Evolutionary conservation across 2,113 vertebrate species (phyloP).

Genomic region (Drymodes brunneopygia): DNA sequence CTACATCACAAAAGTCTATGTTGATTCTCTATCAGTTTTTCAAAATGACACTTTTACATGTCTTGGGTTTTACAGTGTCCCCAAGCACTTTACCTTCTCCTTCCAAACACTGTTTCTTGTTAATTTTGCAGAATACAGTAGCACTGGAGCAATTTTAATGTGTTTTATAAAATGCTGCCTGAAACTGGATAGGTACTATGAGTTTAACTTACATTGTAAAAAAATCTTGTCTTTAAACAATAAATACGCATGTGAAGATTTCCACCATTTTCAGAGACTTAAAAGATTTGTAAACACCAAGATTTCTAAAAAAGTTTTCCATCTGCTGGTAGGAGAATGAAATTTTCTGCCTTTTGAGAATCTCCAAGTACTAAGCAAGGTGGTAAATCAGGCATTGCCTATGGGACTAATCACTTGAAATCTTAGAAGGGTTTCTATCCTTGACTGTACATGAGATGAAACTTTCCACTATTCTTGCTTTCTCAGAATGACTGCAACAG

Average conservation of each 20-base stretch:
- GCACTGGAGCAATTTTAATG: not conserved
- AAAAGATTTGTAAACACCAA: not conserved
- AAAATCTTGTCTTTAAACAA: not conserved
- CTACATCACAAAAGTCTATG: accelerated
- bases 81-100: not conserved
- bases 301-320: not conserved
- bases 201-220: not conserved
- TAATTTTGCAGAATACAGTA: not conserved
- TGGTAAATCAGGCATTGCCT: not conserved
- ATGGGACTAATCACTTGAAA: not conserved
- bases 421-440: not conserved
- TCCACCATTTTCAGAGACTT: not conserved
- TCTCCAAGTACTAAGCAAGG: not conserved
- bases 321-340: not conserved
- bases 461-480: not conserved
- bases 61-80: not conserved
- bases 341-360: not conserved
- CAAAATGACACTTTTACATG: not conserved
- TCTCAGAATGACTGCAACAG: not conserved
- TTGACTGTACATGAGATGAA: not conserved
- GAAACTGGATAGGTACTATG: not conserved
- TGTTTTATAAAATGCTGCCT: not conserved
- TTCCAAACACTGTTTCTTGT: not conserved
- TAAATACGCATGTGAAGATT: not conserved
- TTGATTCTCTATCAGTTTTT: not conserved